Percentiles rank a stretch among this genome's conserved stretches.
Evolutionary conservation across 2,888 invertebrate species (phyloP).

Genomic region (Dolichopus griseipennis): DNA sequence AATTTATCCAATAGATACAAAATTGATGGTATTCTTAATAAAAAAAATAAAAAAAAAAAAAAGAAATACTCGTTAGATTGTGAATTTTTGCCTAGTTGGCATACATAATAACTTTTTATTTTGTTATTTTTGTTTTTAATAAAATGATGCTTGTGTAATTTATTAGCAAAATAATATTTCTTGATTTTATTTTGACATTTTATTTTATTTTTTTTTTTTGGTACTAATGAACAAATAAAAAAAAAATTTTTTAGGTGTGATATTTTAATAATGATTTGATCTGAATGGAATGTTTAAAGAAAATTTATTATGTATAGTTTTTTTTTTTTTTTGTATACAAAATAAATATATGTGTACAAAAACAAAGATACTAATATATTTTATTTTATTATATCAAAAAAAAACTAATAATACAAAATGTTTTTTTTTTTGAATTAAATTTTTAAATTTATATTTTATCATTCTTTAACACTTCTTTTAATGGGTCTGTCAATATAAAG

Average conservation of each 20-base stretch:
- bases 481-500: too few species aligned
- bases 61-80: too few species aligned
- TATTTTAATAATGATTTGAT: slow-evolving; percentile 4
- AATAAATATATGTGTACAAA: not conserved
- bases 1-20: too few species aligned
- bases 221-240: not conserved
- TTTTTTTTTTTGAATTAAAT: not conserved
- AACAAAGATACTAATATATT: not conserved
- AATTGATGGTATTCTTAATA: too few species aligned
- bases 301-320: not conserved
- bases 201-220: not conserved
- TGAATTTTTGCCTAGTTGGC: not conserved
- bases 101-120: not conserved
- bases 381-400: not conserved
- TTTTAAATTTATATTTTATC: not conserved
- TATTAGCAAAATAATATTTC: slow-evolving; percentile 1
- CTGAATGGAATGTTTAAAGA: not conserved
- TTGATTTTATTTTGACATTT: not conserved
- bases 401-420: not conserved
- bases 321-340: not conserved
- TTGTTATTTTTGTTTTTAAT: too few species aligned
- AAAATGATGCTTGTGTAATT: not conserved
- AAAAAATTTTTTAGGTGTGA: not conserved
- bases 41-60: too few species aligned
- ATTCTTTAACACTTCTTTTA: not conserved